These are phyloP conservation scores for Anadara kagoshimensis DNA, from an alignment of 1,140 invertebrate genomes.

Conservation along the genomic window DNA sequence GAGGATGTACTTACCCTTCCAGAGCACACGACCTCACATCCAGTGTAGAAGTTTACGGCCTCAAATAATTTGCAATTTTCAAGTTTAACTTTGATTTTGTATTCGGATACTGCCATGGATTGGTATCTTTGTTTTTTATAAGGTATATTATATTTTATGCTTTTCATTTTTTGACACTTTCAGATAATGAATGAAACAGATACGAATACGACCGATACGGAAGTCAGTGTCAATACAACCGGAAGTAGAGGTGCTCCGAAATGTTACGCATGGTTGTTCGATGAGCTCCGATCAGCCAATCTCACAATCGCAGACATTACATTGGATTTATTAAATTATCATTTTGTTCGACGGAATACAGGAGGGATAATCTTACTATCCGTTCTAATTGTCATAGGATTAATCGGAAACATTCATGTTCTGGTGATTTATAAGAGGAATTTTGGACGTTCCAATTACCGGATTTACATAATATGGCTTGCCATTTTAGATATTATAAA, in stretches of 20 bases:
- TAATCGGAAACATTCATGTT: conserved; percentile 60
- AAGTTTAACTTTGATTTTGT: too few relatives aligned
- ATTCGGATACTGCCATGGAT: too few relatives aligned
- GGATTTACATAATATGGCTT: conserved; percentile 57
- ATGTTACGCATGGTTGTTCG: conserved; percentile 30
- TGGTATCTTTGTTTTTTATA: too few relatives aligned
- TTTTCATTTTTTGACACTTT: too few relatives aligned
- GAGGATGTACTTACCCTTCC: too few relatives aligned
- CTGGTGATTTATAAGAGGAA: conserved; percentile 57
- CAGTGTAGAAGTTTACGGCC: too few relatives aligned
- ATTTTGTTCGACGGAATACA: conserved; percentile 67
- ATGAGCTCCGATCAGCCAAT: conserved; percentile 13
- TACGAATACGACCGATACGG: too few relatives aligned
- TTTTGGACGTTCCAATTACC: conserved; percentile 55
- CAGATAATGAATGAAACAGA: too few relatives aligned
- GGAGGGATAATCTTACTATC: conserved; percentile 43
- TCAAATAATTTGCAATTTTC: too few relatives aligned
- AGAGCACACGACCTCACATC: too few relatives aligned
- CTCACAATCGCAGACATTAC: conserved; percentile 7
- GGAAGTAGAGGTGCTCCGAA: neutral
- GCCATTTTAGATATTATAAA: conserved; percentile 61
- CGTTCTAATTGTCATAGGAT: conserved; percentile 47
- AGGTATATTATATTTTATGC: too few relatives aligned
- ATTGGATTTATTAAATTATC: conserved; percentile 81
- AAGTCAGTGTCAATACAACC: too few relatives aligned